These are phyloP conservation scores for Lottia scabra DNA, from an alignment of 2,888 invertebrate species.

Conservation along the genomic window DNA sequence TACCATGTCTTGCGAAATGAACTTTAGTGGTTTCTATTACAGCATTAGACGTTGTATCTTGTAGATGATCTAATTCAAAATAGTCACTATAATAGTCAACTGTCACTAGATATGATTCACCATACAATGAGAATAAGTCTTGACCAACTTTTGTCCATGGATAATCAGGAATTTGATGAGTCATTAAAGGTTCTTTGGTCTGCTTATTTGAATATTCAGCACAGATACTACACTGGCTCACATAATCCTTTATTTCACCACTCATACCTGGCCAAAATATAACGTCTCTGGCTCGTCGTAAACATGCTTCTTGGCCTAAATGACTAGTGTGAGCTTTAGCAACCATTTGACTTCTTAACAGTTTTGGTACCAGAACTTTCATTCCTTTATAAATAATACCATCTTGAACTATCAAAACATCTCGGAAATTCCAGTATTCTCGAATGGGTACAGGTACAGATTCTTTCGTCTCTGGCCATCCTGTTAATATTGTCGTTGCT, in stretches of 20 bases:
- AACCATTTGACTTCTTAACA: constrained; percentile 17
- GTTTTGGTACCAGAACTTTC: constrained; percentile 20
- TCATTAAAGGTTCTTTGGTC: not conserved
- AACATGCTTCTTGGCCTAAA: constrained; percentile 21
- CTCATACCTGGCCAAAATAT: constrained; percentile 30
- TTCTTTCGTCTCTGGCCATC: constrained; percentile 20
- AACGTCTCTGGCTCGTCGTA: constrained; percentile 14
- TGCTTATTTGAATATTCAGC: not conserved
- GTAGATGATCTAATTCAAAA: not conserved
- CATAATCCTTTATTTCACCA: constrained; percentile 20
- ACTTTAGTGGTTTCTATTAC: not conserved
- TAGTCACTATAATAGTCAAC: not conserved
- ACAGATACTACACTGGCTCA: not conserved
- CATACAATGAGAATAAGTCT: not conserved
- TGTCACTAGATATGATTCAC: not conserved
- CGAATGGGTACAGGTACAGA: constrained; percentile 9
- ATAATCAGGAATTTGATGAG: not conserved
- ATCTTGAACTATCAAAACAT: constrained; percentile 25
- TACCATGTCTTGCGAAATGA: not conserved
- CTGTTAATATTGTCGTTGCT: constrained; percentile 13
- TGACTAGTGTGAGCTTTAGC: constrained; percentile 21
- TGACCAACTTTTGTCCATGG: not conserved
- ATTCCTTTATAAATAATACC: constrained; percentile 26
- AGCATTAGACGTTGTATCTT: not conserved
- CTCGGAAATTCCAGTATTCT: constrained; percentile 23